Conservation (phyloP, 2,113 vertebrate genomes). For the Saguinus midas region DNA sequence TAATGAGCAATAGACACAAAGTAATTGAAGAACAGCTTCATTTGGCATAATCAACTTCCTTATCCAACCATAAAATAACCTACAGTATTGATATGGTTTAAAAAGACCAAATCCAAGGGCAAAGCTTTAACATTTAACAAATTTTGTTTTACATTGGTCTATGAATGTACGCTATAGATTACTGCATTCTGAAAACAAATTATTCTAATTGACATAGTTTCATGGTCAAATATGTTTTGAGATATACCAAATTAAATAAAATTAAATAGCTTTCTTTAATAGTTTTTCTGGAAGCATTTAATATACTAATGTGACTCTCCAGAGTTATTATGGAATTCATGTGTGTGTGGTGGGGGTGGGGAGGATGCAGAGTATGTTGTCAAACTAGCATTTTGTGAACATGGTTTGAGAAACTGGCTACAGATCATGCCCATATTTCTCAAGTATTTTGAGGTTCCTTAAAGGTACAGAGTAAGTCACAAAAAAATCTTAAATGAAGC, state of each 20-base stretch:
- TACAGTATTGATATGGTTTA: background rate
- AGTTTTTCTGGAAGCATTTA: background rate
- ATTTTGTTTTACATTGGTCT: background rate
- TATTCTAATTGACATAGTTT: background rate
- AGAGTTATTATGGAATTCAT: background rate
- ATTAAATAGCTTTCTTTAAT: background rate
- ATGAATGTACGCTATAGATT: background rate
- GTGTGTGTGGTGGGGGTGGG: too few relatives aligned
- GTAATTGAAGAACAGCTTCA: background rate
- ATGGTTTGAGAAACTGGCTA: background rate
- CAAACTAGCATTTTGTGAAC: background rate
- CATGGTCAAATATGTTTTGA: background rate
- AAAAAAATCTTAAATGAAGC: background rate
- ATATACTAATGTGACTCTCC: background rate
- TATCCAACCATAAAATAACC: background rate
- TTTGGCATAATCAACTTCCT: background rate
- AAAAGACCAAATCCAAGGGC: background rate
- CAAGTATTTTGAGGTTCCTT: constrained; percentile 5
- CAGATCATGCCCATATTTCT: background rate
- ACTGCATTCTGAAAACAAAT: background rate
- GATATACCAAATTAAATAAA: background rate
- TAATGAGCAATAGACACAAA: background rate
- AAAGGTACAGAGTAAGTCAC: background rate
- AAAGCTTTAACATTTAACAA: background rate
- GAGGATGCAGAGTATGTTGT: background rate